Base-by-base conservation (phyloP, 30 jellyfish, hydroid and myxozoan species). In the Aurelia aurita region DNA sequence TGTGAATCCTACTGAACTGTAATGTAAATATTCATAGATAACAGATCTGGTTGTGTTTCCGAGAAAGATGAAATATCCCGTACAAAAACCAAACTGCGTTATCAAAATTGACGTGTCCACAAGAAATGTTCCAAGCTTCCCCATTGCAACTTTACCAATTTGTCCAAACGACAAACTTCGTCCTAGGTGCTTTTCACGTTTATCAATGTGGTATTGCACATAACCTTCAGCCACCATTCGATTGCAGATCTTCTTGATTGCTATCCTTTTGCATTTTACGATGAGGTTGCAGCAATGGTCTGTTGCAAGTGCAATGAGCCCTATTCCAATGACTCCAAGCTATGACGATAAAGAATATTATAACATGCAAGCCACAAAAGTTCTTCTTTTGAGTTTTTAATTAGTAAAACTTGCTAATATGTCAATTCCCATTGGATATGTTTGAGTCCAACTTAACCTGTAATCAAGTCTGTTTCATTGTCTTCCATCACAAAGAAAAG, bases 281-380 rank as follows among this genome's bases (percentile, higher is more conserved):
- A 94, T 94, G 29, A 88, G 79, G 57, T 58, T 43, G 84, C 99
- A 94, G 80, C 99, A 94, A 64, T 94, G 99, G 47, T 94, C 99
- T 14, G 99, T 94, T 11, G 96, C 96, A 27, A 89, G 28, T 1
- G 97, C 99, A 70, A 94, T 94, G 21, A 94, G 58, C 19, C 69
- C 45, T 2, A 94, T 88, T 25, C 99, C 96, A 60, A 94, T 46
- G 39, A 89, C 21, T 23, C 98, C 95, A 53, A 94, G 95, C 99
- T 94, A 79, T 5, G 35, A 46, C n/a, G 21, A 16, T 0, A 65
- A 19, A 5, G 14, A 19, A 65, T 65, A 34, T 65, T 5, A 58
- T 18, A 53, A 72, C 8, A 76, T 2, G 13, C 18, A 53, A 12
- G 3, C 28, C 46, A 34, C 46, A 34, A 34, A 34, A 2, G 46